These are phyloP conservation scores for Orthosia incerta DNA, from an alignment of 2,888 invertebrate species.

Conservation along the genomic window DNA sequence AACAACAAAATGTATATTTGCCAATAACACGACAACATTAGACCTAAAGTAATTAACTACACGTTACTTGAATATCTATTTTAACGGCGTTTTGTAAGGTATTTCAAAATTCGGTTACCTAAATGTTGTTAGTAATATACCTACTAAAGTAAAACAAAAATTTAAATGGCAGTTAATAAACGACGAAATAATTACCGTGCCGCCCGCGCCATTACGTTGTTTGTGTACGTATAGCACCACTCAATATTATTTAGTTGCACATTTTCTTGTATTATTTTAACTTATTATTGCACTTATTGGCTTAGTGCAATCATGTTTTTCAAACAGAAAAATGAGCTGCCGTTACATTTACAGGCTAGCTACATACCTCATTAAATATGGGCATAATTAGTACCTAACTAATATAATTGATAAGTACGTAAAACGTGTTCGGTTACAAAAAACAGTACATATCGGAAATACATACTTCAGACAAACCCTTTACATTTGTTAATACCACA, in stretches of 20 bases:
- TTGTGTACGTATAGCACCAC: not conserved
- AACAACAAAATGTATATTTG: not conserved
- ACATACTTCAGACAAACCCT: not conserved
- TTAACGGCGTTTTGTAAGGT: not conserved
- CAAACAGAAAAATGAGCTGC: constrained; percentile 1
- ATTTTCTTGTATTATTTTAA: constrained; percentile 12
- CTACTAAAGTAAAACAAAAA: constrained; percentile 10
- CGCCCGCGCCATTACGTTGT: not conserved
- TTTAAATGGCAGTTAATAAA: not conserved
- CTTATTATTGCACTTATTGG: not conserved
- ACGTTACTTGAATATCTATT: constrained; percentile 7
- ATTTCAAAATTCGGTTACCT: not conserved
- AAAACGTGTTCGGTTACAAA: not conserved
- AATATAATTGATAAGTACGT: not conserved
- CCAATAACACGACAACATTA: constrained; percentile 1
- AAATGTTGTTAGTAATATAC: not conserved
- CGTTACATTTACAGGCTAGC: not conserved
- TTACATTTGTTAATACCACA: not conserved
- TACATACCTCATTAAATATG: not conserved
- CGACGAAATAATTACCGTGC: not conserved
- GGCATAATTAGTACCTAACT: not conserved
- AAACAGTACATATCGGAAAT: not conserved
- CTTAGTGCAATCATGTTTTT: not conserved
- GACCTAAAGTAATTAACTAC: not conserved
- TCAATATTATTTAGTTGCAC: not conserved